Percentiles rank a stretch among this genome's conserved stretches.
Conservation (phyloP, 2,888 invertebrate species). For the Vannuccia rotundouncinata region DNA sequence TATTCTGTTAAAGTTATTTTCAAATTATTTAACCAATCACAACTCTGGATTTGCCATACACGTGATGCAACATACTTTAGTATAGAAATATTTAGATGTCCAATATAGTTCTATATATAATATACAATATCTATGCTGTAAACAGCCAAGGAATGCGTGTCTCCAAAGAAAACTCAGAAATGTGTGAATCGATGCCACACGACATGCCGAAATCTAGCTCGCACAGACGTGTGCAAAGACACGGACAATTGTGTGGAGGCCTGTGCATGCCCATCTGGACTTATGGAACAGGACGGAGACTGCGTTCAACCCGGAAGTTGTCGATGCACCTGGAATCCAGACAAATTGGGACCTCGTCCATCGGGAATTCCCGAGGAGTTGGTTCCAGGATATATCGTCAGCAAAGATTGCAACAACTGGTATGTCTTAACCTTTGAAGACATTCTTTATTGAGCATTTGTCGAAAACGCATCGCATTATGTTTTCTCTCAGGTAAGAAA, state of each 20-base stretch:
- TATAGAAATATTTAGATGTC: too few relatives aligned
- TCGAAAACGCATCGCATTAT: too few relatives aligned
- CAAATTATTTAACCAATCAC: too few relatives aligned
- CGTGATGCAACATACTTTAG: too few relatives aligned
- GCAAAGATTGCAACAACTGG: constrained; percentile 38
- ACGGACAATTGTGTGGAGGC: constrained; percentile 15
- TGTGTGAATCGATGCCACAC: constrained; percentile 35
- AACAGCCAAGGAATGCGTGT: constrained; percentile 5
- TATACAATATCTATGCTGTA: too few relatives aligned
- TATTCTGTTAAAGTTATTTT: too few relatives aligned
- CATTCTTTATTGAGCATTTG: not conserved
- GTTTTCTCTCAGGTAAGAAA: too few relatives aligned
- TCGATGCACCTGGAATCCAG: constrained; percentile 34
- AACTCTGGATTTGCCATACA: too few relatives aligned
- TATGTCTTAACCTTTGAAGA: not conserved
- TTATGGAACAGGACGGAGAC: constrained; percentile 27
- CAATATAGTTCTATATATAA: too few relatives aligned
- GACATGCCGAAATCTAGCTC: constrained; percentile 25
- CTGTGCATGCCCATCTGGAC: constrained; percentile 35
- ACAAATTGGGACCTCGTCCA: constrained; percentile 33
- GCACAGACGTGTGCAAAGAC: not conserved
- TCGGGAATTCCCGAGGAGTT: constrained; percentile 8
- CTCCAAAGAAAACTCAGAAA: constrained; percentile 1
- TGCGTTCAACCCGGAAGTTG: constrained; percentile 17
- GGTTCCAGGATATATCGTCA: constrained; percentile 1